Conservation (phyloP, 1,140 invertebrate species). For the Psix sp. region DNA sequence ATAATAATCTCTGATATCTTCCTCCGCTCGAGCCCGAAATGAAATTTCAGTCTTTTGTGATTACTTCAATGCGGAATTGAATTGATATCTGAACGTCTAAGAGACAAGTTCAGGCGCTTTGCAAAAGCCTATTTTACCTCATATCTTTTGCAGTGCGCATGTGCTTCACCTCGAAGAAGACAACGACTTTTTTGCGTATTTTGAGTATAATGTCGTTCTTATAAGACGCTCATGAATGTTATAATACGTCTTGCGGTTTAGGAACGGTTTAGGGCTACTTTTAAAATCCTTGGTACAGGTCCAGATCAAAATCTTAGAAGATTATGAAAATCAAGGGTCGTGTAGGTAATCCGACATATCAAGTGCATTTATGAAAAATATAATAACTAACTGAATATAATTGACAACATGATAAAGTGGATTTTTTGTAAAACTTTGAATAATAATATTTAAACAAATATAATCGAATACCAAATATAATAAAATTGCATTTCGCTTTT, state of each 20-base stretch:
- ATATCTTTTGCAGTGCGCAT: neutral
- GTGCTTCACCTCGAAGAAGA: constrained; percentile 5
- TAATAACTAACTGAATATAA: no score
- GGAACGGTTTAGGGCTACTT: constrained; percentile 39
- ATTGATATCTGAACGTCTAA: constrained; percentile 43
- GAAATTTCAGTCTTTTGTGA: constrained; percentile 55
- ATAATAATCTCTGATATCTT: constrained; percentile 27
- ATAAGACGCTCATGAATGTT: constrained; percentile 9
- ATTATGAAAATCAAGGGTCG: no score
- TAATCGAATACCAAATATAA: no score
- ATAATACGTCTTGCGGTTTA: constrained; percentile 35
- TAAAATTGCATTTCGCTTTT: no score
- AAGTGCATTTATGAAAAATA: no score
- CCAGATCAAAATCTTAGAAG: constrained; percentile 1
- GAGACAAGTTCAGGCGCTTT: constrained; percentile 8
- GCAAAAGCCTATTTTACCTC: no score
- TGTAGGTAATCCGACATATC: no score
- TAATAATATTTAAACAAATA: no score
- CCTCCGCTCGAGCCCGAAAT: constrained; percentile 34
- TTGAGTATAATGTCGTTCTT: constrained; percentile 32
- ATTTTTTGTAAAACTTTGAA: no score
- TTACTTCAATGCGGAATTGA: constrained; percentile 51
- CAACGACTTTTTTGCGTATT: neutral
- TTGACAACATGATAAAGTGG: no score
- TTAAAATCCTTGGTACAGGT: constrained; percentile 2